Percentiles rank a stretch among this genome's conserved stretches.
phyloP scores from a whole-genome alignment of 1,140 invertebrate genomes.

The Hormaphis cornu region DNA sequence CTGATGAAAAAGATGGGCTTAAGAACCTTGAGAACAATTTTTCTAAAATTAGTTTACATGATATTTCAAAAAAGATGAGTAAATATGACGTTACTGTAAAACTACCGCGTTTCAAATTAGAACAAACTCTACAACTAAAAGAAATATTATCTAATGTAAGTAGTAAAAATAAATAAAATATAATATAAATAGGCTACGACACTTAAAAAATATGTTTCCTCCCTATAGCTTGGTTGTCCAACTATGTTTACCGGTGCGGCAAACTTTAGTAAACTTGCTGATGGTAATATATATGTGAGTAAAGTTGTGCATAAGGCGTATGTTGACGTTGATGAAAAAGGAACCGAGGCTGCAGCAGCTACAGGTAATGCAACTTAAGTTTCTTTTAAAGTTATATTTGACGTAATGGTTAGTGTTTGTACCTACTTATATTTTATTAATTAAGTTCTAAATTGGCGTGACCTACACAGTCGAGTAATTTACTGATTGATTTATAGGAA shows the following conservation, averaged over 20 bases:
- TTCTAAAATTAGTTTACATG: conserved; percentile 2
- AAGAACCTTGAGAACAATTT: conserved; percentile 5
- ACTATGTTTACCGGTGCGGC: conserved; percentile 1
- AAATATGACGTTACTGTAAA: background rate
- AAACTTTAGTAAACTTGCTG: background rate
- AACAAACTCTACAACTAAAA: background rate
- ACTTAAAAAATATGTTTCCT: background rate
- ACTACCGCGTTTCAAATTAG: conserved; percentile 13
- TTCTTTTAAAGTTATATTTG: background rate
- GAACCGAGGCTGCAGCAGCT: conserved; percentile 56
- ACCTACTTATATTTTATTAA: too few species aligned
- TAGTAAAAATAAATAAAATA: background rate
- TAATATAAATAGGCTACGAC: background rate
- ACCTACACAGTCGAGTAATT: too few species aligned
- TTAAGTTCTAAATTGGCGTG: too few species aligned
- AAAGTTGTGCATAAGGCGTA: conserved; percentile 54
- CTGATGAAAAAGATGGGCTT: conserved; percentile 4
- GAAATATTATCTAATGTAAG: background rate
- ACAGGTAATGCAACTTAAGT: conserved; percentile 43
- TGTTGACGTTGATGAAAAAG: conserved; percentile 57
- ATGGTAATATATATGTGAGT: conserved; percentile 43
- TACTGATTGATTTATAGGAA: too few species aligned
- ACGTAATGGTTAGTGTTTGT: too few species aligned
- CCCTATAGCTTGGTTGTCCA: conserved; percentile 8
- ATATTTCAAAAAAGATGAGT: conserved; percentile 1